A percentile compares a stretch with the other conserved stretches of the same genome.
Evolutionary conservation across 53 echinoderm and acorn worm species (phyloP).

Genomic region (Holothuria leucospilota): DNA sequence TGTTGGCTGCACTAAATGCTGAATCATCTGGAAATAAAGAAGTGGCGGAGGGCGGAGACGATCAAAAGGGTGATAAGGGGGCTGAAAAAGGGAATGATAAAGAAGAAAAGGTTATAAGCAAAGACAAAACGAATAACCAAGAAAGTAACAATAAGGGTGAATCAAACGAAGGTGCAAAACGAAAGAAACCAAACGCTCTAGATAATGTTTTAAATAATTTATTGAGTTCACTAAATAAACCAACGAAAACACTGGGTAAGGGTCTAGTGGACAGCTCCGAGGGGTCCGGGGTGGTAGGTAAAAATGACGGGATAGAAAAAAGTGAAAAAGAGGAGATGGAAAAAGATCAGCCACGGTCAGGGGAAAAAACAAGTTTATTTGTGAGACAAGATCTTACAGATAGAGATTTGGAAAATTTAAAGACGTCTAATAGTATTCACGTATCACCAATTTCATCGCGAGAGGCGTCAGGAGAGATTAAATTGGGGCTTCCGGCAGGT

Average conservation of each 20-base stretch:
- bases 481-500: neutral
- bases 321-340: conserved; percentile 45
- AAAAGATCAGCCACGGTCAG: neutral
- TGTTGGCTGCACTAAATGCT: conserved; percentile 31
- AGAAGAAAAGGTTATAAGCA: neutral
- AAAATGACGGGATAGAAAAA: neutral
- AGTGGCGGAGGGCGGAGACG: neutral
- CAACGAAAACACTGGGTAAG: neutral
- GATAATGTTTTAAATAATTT: conserved; percentile 29
- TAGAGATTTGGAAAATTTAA: neutral
- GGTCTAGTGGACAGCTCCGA: neutral
- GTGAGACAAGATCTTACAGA: conserved; percentile 23
- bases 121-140: too few relatives aligned
- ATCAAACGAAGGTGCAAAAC: conserved; percentile 1
- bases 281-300: neutral
- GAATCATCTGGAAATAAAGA: neutral
- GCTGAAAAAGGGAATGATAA: neutral
- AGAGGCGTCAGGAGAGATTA: conserved; percentile 17
- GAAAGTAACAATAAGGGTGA: too few relatives aligned
- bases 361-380: conserved; percentile 5
- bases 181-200: neutral
- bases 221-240: neutral
- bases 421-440: conserved; percentile 35
- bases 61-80: neutral
- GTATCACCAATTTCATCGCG: conserved; percentile 35